These are phyloP conservation scores for Cerastis leucographa DNA, from an alignment of 2,888 invertebrate genomes.

Conservation along the genomic window DNA sequence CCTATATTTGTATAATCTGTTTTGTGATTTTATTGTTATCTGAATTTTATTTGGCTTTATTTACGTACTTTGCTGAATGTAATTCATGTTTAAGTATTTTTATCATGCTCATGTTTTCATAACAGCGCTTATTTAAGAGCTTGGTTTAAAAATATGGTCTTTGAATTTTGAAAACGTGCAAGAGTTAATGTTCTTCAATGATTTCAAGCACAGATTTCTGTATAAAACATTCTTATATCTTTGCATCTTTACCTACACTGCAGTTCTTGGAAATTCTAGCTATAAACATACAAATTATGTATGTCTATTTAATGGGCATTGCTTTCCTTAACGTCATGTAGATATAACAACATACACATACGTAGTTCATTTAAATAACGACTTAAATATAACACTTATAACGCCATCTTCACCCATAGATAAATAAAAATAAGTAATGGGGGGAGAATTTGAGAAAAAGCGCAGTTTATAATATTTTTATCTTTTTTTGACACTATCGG, in stretches of 20 bases:
- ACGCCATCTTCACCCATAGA: constrained; percentile 65
- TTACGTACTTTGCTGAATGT: constrained; percentile 66
- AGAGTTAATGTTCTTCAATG: constrained; percentile 42
- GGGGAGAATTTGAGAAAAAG: constrained; percentile 74
- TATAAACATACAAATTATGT: constrained; percentile 5
- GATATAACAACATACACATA: constrained; percentile 12
- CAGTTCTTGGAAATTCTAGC: constrained; percentile 27
- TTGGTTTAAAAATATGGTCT: constrained; percentile 34
- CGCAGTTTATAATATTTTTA: constrained; percentile 90
- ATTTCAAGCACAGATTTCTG: constrained; percentile 38
- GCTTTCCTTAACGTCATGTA: constrained; percentile 21
- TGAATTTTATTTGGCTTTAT: constrained; percentile 68
- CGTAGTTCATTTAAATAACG: constrained; percentile 38
- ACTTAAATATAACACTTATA: constrained; percentile 56
- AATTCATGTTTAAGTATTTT: constrained; percentile 65
- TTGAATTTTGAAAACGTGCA: constrained; percentile 46
- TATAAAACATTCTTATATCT: constrained; percentile 30
- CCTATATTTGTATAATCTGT: constrained; percentile 84
- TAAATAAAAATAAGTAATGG: constrained; percentile 73
- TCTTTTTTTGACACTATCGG: constrained; percentile 91
- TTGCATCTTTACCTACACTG: constrained; percentile 17
- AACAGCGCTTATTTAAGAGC: constrained; percentile 56
- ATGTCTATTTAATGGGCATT: constrained; percentile 15
- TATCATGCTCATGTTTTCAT: constrained; percentile 55
- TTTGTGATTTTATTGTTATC: constrained; percentile 74